Evolutionary conservation across 2,113 vertebrate genomes (phyloP), one percentile per base, ranked within the genome.

Genomic region (Uropsilus gracilis): DNA sequence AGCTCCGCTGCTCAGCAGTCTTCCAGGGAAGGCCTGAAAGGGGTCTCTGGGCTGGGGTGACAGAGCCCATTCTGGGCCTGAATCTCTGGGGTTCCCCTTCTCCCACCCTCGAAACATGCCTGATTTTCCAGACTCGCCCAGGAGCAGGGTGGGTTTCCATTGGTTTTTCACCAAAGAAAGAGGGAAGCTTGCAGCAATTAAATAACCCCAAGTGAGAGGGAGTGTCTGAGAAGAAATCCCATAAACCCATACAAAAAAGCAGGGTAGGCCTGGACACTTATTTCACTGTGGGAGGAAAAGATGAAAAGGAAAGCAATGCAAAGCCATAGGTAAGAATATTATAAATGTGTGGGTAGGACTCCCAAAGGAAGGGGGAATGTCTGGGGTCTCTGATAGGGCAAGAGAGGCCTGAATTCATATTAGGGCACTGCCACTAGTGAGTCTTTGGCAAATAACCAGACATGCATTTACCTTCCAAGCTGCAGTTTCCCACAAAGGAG

Each of bases 21-120:
- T 53, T 81, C 53, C 93, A n/a, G 77, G 92, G 57, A 96, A 96
- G 80, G 93, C 6, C 95, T 94, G 64, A 71, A 91, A 95, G 78
- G 2, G 22, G 93, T 89, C 95, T 37, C 89, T 22, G 91, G 94
- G 64, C 91, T 46, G 80, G 30, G 71, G 53, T 22, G 20, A 8
- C 22, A 55, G 53, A 55, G 53, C 53, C 17, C 50, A 8, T 53
- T 18, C 16, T 53, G 50, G 50, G 50, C 50, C 50, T 11, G 20
- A 55, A 55, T 55, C 53, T 55, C 53, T 55, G 53, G 53, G 53
- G 53, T 55, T 2, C 85, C 64, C 18, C 73, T 66, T 93, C 94
- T n/a, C 97, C 95, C 87, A 13, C 97, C 95, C 96, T 95, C 87
- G 93, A 97, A 28, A 96, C 90, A 71, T 90, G 97, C 94, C 96